These are phyloP conservation scores for Scomber japonicus DNA, from an alignment of 2,113 vertebrate species.

Conservation along the genomic window DNA sequence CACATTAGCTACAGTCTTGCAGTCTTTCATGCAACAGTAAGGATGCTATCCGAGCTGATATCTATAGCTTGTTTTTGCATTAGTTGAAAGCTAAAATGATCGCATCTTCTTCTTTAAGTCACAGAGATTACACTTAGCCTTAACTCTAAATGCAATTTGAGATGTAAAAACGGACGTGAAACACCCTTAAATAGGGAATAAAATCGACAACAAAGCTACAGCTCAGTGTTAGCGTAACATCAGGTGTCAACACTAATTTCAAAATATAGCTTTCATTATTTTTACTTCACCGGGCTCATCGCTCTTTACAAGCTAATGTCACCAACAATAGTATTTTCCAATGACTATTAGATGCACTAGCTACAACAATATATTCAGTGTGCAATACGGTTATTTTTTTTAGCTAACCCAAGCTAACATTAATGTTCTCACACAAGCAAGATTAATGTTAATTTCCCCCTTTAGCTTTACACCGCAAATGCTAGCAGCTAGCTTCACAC, in stretches of 20 bases:
- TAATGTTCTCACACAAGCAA: slow-evolving; percentile 40
- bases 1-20: slow-evolving; percentile 37
- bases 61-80: slow-evolving; percentile 8
- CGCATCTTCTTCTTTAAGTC: neutral
- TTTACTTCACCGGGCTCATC: neutral
- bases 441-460: slow-evolving; percentile 58
- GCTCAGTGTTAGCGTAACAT: slow-evolving; percentile 45
- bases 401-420: slow-evolving; percentile 47
- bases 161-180: slow-evolving; percentile 1
- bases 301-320: neutral
- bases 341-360: too few species aligned
- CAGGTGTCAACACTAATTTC: slow-evolving; percentile 52
- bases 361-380: neutral
- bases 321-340: neutral
- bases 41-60: slow-evolving; percentile 19
- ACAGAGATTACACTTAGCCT: neutral
- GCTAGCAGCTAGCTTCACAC: slow-evolving; percentile 62
- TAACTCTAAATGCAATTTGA: neutral
- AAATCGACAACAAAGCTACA: slow-evolving; percentile 26
- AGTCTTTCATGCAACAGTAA: slow-evolving; percentile 23
- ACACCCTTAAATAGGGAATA: neutral
- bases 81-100: slow-evolving; percentile 11
- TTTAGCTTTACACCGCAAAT: slow-evolving; percentile 60
- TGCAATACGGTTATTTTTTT: slow-evolving; percentile 10
- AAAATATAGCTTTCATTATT: neutral